Evolutionary conservation across 2,113 vertebrate species (phyloP), one percentile per base, ranked within the genome.

Genomic region (Plecotus auritus): DNA sequence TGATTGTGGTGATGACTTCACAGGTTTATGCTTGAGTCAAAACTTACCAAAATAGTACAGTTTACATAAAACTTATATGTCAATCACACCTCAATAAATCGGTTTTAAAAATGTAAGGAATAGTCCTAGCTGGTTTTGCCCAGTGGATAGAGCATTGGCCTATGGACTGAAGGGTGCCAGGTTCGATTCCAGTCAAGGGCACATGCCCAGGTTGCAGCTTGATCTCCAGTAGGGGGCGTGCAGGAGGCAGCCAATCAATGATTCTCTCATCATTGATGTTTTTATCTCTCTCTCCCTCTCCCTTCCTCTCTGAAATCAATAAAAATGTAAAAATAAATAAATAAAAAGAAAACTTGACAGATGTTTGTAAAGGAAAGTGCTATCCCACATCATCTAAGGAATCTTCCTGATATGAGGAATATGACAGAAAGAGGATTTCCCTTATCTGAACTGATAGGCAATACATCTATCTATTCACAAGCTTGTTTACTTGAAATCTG

Each of bases 401-500:
- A 80, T 64, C 16, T 76, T 28, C 61, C 64, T 54, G 30, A 28
- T 56, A 45, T 16, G 26, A 78, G 32, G 12, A 54, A 77, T 49
- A 83, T 10, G 37, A 80, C 30, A 40, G 22, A 82, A 94, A 91
- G 64, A 47, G 0, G 4, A 56, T 51, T 92, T 86, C 56, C 64
- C 89, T 85, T 80, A 70, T 84, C 69, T 88, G 72, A 94, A 74
- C 42, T 78, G 35, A 88, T 84, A 78, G 32, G 13, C 18, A 84
- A 85, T 40, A 86, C 84, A 95, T 93, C 45, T 40, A 95, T 93
- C 45, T 40, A 56, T 91, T 61, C 78, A 80, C 18, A 91, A 66
- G 74, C 14, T 73, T 23, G 77, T 85, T 84, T 95, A 66, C 80
- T 96, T 81, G 76, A 51, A 89, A 93, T 94, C 47, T 82, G 77